Base-by-base conservation (phyloP, 2,888 invertebrate species). In the Drosophila infuscata region DNA sequence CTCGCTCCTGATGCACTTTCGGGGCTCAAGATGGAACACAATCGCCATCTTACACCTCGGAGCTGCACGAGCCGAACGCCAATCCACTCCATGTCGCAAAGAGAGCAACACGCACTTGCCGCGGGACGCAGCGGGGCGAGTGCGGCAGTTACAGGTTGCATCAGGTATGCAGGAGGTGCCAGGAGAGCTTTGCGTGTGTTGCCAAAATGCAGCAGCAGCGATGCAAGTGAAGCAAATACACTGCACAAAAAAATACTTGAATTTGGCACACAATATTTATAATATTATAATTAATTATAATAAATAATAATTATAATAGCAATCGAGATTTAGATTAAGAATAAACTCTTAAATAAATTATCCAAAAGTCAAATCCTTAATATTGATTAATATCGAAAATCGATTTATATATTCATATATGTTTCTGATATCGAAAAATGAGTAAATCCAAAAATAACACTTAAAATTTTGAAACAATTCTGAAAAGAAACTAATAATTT, bases 1-100 rank as follows among this genome's bases (percentile, higher is more conserved):
- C 53, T 51, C 66, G 30, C 67, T 70, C 69, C 63, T 62, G 72
- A 70, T 82, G 81, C 83, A 79, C 57, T 81, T 76, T 79, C 65
- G 74, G 74, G 67, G 74, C 82, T 81, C 71, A 83, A 88, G 88
- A 52, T 67, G 60, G 29, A 49, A 57, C 59, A 57, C 57, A 43
- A 43, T 36, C 70, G 33, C 58, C 67, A 68, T 77, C 74, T 77
- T 77, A 62, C 25, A 46, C 51, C 43, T 56, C 56, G 56, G 54
- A 49, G 43, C 58, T 66, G 68, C 61, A 65, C 70, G 71, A 79
- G 51, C 70, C 75, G 70, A 71, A 61, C 70, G 48, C 30, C 38
- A 54, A 17, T 29, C 12, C 35, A 54, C 70, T 65, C 59, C 49
- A 36, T 73, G 11, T 32, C 48, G 51, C 58, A 68, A 74, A 79